These are phyloP conservation scores for Dexiosoma caninum DNA, from an alignment of 2,888 invertebrate genomes.

Conservation along the genomic window DNA sequence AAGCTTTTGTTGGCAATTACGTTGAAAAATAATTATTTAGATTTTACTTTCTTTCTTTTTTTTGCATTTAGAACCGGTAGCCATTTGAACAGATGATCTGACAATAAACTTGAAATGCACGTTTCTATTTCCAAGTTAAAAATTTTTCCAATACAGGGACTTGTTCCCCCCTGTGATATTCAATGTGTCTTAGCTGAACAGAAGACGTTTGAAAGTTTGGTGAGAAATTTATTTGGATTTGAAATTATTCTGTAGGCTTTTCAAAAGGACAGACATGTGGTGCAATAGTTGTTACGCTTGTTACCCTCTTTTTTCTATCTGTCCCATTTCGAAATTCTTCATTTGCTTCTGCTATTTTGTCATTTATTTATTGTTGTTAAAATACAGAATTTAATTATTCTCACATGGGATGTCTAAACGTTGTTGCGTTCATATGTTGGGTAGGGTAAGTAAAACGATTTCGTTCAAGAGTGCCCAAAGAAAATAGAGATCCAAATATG, in stretches of 20 bases:
- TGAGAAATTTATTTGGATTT: constrained; percentile 16
- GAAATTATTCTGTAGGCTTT: not conserved
- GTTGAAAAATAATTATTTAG: constrained; percentile 34
- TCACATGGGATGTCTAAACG: constrained; percentile 39
- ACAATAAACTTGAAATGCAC: constrained; percentile 62
- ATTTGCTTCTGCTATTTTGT: constrained; percentile 34
- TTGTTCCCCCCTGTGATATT: too few relatives aligned
- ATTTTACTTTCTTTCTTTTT: not conserved
- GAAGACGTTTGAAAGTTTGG: constrained; percentile 22
- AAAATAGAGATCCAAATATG: constrained; percentile 14
- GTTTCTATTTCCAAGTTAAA: constrained; percentile 2
- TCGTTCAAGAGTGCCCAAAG: not conserved
- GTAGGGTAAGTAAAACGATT: constrained; percentile 32
- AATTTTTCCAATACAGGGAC: not conserved
- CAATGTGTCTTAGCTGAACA: not conserved
- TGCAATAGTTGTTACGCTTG: constrained; percentile 45
- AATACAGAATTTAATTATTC: constrained; percentile 47
- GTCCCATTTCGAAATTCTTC: not conserved
- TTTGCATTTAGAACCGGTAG: constrained; percentile 49
- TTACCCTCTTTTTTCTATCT: constrained; percentile 45
- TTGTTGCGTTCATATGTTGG: not conserved
- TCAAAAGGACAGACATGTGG: constrained; percentile 41
- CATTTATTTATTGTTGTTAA: constrained; percentile 34
- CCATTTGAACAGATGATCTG: constrained; percentile 52
- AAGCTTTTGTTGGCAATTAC: constrained; percentile 41